These are phyloP conservation scores for Teleopsis dalmanni DNA, from an alignment of 1,140 invertebrate genomes.

Conservation along the genomic window DNA sequence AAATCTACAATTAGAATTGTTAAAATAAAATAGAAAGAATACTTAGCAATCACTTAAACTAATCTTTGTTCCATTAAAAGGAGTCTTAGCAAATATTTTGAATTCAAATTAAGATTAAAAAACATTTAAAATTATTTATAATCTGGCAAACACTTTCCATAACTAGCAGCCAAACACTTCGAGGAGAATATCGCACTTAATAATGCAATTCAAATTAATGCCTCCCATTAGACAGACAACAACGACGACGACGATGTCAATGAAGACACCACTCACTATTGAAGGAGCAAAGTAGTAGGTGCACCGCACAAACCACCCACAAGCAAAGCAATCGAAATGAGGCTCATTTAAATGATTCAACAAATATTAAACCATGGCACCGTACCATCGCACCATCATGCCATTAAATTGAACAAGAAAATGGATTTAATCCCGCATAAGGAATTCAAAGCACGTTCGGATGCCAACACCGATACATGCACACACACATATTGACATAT, in stretches of 20 bases:
- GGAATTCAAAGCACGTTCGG: conserved; percentile 8
- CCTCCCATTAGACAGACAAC: not conserved
- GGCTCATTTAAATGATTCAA: conserved; percentile 7
- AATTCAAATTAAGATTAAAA: too few species aligned
- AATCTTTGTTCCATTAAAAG: too few species aligned
- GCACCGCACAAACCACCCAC: not conserved
- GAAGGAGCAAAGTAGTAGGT: not conserved
- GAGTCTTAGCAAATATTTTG: too few species aligned
- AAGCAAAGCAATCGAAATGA: not conserved
- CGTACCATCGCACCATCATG: too few species aligned
- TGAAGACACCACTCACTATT: not conserved
- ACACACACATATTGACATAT: too few species aligned
- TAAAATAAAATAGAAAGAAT: too few species aligned
- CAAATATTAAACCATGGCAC: conserved; percentile 1
- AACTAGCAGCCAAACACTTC: too few species aligned
- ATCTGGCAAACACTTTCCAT: too few species aligned
- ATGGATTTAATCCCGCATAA: conserved; percentile 11
- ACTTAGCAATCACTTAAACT: too few species aligned
- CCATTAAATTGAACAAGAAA: conserved; percentile 8
- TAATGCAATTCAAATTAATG: conserved; percentile 9
- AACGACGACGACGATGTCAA: not conserved
- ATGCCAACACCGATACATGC: too few species aligned
- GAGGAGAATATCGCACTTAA: conserved; percentile 4
- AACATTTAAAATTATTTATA: too few species aligned
- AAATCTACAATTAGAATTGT: too few species aligned